These are phyloP conservation scores for Leptinotarsa tumamoca DNA, from an alignment of 2,888 invertebrate species.

Conservation along the genomic window DNA sequence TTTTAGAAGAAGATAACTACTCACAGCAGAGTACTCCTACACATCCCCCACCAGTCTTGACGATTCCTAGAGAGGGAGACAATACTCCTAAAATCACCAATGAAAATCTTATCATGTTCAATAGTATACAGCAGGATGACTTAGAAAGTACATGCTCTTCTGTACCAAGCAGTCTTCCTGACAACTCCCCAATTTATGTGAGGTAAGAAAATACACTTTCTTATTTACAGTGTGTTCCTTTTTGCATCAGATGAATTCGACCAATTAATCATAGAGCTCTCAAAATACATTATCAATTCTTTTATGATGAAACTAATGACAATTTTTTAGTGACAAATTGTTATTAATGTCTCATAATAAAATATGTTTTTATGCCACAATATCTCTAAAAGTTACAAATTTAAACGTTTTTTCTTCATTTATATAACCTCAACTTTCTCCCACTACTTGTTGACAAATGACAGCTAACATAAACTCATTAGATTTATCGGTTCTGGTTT, in stretches of 20 bases:
- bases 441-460: background rate
- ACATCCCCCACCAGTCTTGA: slow-evolving; percentile 83
- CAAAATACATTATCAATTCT: too few relatives aligned
- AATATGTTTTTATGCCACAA: too few relatives aligned
- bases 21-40: slow-evolving; percentile 76
- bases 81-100: slow-evolving; percentile 72
- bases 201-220: slow-evolving; percentile 44
- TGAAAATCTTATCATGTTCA: slow-evolving; percentile 78
- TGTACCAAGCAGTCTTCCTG: slow-evolving; percentile 42
- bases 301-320: too few relatives aligned
- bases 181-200: slow-evolving; percentile 54
- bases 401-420: too few relatives aligned
- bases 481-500: too few relatives aligned
- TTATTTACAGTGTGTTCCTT: slow-evolving; percentile 59
- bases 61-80: slow-evolving; percentile 68
- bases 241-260: background rate
- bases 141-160: slow-evolving; percentile 23
- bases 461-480: too few relatives aligned
- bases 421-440: too few relatives aligned
- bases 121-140: slow-evolving; percentile 66
- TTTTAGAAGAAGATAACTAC: slow-evolving; percentile 31
- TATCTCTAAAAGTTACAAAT: too few relatives aligned
- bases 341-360: too few relatives aligned
- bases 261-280: too few relatives aligned
- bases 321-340: too few relatives aligned